Percentiles rank a stretch among this genome's conserved stretches.
Evolutionary conservation across 2,113 vertebrate species (phyloP).

Genomic region (Chrysochloris asiatica): DNA sequence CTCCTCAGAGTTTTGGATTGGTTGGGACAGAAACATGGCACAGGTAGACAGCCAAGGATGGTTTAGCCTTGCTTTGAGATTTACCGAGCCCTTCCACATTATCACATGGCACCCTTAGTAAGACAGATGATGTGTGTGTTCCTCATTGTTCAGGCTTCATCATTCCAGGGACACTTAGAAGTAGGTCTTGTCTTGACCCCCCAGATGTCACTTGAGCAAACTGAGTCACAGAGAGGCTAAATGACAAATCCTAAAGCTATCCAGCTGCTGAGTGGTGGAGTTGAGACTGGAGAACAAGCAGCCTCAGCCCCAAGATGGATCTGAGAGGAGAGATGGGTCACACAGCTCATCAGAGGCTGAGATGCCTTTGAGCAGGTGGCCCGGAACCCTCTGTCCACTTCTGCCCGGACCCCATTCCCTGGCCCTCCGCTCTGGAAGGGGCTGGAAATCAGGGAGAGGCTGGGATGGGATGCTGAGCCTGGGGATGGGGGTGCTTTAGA

Average conservation of each 20-base stretch:
- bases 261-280: neutral
- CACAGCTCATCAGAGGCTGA: neutral
- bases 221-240: neutral
- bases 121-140: neutral
- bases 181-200: neutral
- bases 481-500: neutral
- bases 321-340: neutral
- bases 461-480: neutral
- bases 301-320: neutral
- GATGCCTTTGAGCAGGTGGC: neutral
- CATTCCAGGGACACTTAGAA: neutral
- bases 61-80: neutral
- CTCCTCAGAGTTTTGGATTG: neutral
- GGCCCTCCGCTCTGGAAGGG: neutral
- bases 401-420: neutral
- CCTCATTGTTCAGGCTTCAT: neutral
- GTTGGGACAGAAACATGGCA: neutral
- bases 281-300: neutral
- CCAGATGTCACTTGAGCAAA: neutral
- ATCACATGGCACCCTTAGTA: neutral
- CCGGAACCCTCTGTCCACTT: neutral
- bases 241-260: neutral
- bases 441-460: neutral
- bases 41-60: neutral
- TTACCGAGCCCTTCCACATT: neutral